Percentiles rank a stretch among this genome's conserved stretches.
These are phyloP conservation scores for Chiroxiphia lanceolata DNA, from an alignment of 2,797 vertebrate genomes.

Conservation along the genomic window DNA sequence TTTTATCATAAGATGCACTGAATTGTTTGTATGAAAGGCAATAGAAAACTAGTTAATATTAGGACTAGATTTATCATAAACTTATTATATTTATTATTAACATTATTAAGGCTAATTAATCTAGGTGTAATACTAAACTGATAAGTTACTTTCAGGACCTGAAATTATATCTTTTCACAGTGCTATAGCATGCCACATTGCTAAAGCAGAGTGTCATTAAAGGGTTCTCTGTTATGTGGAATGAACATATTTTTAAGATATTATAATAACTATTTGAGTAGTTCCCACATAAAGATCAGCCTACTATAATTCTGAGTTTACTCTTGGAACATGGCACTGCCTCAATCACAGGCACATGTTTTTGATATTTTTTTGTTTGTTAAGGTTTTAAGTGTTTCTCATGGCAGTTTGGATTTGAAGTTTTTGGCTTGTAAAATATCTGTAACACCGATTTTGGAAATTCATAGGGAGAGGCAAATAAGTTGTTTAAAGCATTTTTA, in stretches of 20 bases:
- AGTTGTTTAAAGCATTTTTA: not conserved
- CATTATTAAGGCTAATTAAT: not conserved
- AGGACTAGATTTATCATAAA: not conserved
- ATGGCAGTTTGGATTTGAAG: not conserved
- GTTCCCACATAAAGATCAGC: not conserved
- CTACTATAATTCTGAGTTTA: not conserved
- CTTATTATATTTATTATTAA: not conserved
- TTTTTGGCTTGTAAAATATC: not conserved
- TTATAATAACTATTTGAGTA: not conserved
- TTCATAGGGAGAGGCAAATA: not conserved
- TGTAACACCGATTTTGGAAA: not conserved
- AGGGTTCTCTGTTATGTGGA: not conserved
- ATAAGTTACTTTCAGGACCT: not conserved
- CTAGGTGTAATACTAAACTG: not conserved
- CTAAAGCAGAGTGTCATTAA: not conserved
- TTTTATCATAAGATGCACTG: not conserved
- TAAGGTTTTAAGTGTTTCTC: not conserved
- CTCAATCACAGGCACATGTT: not conserved
- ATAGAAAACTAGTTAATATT: not conserved
- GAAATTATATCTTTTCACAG: not conserved
- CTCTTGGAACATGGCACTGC: not conserved
- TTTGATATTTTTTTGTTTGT: not conserved
- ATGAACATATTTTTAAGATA: not conserved
- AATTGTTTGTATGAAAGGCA: not conserved
- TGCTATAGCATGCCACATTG: not conserved